Evolutionary conservation across 2,888 invertebrate species (phyloP).

Genomic region (Salpingus planirostris): DNA sequence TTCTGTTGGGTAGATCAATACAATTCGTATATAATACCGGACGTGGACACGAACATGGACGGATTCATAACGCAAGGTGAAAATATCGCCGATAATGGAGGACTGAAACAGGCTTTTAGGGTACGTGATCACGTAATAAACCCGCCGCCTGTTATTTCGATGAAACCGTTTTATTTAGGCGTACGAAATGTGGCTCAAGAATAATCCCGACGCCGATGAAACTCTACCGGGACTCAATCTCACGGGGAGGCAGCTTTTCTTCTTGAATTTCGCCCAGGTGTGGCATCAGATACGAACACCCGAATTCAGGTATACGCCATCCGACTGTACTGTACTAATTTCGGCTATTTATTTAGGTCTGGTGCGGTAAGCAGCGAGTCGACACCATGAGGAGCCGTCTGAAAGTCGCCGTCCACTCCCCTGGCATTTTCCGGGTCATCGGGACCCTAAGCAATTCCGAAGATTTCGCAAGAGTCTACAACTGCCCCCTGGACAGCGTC

Average conservation of each 20-base stretch:
- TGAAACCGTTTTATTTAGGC: constrained; percentile 49
- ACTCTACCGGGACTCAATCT: constrained; percentile 63
- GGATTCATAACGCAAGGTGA: constrained; percentile 78
- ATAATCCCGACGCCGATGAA: constrained; percentile 53
- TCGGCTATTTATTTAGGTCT: constrained; percentile 28
- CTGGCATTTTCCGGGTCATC: constrained; percentile 55
- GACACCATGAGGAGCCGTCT: constrained; percentile 72
- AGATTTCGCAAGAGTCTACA: constrained; percentile 65
- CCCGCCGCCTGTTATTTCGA: neutral
- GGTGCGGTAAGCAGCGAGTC: constrained; percentile 75
- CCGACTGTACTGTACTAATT: neutral
- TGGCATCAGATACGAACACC: too few species aligned
- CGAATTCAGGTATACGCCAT: neutral
- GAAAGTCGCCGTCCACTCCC: constrained; percentile 76
- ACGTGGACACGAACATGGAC: constrained; percentile 66
- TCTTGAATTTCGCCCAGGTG: constrained; percentile 78
- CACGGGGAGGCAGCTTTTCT: constrained; percentile 75
- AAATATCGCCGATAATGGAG: constrained; percentile 96
- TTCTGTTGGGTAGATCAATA: constrained; percentile 59
- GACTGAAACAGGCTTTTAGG: constrained; percentile 76
- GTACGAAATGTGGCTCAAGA: constrained; percentile 64
- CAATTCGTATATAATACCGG: constrained; percentile 69
- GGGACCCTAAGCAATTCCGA: constrained; percentile 36
- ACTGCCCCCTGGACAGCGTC: constrained; percentile 60
- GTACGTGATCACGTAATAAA: constrained; percentile 5